Evolutionary conservation across 1,140 invertebrate genomes (phyloP).

Genomic region (Bursaphelenchus mucronatus): DNA sequence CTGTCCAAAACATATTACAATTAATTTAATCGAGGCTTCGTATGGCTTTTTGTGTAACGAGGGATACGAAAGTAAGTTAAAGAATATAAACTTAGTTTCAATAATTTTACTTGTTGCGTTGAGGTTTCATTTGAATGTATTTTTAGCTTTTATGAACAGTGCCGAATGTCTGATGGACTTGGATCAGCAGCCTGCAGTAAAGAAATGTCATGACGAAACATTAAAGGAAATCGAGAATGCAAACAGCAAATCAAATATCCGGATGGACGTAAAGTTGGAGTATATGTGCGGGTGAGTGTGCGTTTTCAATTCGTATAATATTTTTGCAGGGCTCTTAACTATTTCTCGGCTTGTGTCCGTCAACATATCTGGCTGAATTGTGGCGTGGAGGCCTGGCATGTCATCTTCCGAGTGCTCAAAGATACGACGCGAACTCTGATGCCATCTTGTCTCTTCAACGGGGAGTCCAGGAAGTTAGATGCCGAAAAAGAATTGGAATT

Average conservation of each 20-base stretch:
- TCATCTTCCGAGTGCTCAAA: constrained; percentile 60
- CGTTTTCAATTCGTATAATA: constrained; percentile 7
- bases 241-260: constrained; percentile 44
- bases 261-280: constrained; percentile 51
- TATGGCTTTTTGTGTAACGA: constrained; percentile 60
- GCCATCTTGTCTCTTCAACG: constrained; percentile 53
- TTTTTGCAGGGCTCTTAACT: constrained; percentile 54
- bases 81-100: neutral
- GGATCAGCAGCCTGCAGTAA: constrained; percentile 52
- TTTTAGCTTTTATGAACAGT: constrained; percentile 56
- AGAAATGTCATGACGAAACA: constrained; percentile 56
- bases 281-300: constrained; percentile 54
- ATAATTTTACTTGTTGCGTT: constrained; percentile 3
- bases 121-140: constrained; percentile 10
- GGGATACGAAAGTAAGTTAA: constrained; percentile 56
- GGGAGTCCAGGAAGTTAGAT: constrained; percentile 14
- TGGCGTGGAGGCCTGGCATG: constrained; percentile 56
- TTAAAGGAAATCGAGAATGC: constrained; percentile 57
- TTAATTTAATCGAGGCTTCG: constrained; percentile 55
- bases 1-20: constrained; percentile 58
- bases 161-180: constrained; percentile 60
- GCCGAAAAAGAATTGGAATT: constrained; percentile 6
- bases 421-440: constrained; percentile 59
- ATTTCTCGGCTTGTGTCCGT: constrained; percentile 55
- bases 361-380: constrained; percentile 52